phyloP scores from a whole-genome alignment of 2,113 vertebrate genomes.

The Rhegmatorhina hoffmannsi region DNA sequence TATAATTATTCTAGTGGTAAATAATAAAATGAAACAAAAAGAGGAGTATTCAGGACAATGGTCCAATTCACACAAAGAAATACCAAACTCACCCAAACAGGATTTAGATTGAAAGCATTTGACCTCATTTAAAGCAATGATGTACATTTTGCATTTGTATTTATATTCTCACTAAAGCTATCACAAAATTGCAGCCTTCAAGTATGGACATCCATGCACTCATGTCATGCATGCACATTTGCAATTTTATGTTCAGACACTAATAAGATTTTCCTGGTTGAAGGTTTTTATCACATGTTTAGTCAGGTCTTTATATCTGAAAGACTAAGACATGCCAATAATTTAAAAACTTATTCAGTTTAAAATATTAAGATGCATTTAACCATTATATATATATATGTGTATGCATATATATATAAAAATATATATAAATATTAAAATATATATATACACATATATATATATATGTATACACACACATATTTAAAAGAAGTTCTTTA shows the following conservation, averaged over 20 bases:
- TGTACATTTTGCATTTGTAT: neutral
- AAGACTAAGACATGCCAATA: slow-evolving; percentile 13
- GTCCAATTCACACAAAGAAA: neutral
- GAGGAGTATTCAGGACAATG: slow-evolving; percentile 1
- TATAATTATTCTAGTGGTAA: neutral
- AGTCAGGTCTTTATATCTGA: neutral
- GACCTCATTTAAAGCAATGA: neutral
- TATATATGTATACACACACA: neutral
- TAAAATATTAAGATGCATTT: slow-evolving; percentile 1
- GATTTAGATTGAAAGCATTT: neutral
- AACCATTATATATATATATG: neutral
- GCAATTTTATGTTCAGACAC: neutral
- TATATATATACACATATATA: neutral
- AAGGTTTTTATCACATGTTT: slow-evolving; percentile 7
- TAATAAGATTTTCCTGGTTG: neutral
- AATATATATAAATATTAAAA: neutral
- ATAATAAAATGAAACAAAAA: slow-evolving; percentile 7
- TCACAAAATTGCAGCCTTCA: neutral
- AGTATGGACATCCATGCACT: neutral
- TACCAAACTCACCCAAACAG: neutral
- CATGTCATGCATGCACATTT: neutral
- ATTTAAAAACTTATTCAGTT: slow-evolving; percentile 6
- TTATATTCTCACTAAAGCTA: neutral
- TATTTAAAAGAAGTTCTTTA: neutral
- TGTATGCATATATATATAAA: neutral